Base-by-base conservation (phyloP, 2,113 vertebrate genomes). In the Myocastor coypus region DNA sequence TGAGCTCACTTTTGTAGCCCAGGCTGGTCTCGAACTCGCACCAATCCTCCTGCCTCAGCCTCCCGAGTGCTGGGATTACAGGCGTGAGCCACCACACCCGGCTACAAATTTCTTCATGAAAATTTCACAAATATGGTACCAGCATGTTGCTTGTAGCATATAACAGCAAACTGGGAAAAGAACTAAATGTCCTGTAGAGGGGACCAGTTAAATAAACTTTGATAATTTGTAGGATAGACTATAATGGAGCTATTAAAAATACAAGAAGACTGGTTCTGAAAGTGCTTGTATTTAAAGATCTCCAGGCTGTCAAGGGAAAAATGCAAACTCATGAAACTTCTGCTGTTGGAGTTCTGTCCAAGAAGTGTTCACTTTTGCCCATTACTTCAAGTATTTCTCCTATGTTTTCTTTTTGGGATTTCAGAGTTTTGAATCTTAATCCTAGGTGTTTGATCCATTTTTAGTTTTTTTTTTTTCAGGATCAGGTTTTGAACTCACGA, bases 211-310 rank as follows among this genome's bases (percentile, higher is more conserved):
- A 84, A 71, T 71, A 87, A 66, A 83, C 42, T 94, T 50, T 57
- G 57, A 86, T 66, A 92, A 92, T n/a, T n/a, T n/a, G 46, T 46
- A 63, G 19, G 94, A 85, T 7, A 84, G 20, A 95, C 63, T 85
- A 89, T 63, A 40, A 86, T 34, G 40, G 52, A 46, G 55, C 82
- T 94, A 69, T 78, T 57, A 90, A 96, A 92, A 97, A 87, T 64
- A 87, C 63, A 95, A 69, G 52, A 66, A 46, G 66, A 91, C 42
- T 64, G 90, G 22, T 64, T 80, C 75, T 92, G 20, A 91, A 96
- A 93, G 24, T 89, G 26, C 16, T 52, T 37, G 24, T 73, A 57
- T 40, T 88, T 40, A 89, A 92, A 86, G 32, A 34, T 37, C 28
- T 83, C 28, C 46, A 87, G 87, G 52, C 17, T 91, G 83, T 66